Percentiles rank a stretch among this genome's conserved stretches.
Conservation (phyloP, 2,797 vertebrate genomes). For the Brotula barbata region DNA sequence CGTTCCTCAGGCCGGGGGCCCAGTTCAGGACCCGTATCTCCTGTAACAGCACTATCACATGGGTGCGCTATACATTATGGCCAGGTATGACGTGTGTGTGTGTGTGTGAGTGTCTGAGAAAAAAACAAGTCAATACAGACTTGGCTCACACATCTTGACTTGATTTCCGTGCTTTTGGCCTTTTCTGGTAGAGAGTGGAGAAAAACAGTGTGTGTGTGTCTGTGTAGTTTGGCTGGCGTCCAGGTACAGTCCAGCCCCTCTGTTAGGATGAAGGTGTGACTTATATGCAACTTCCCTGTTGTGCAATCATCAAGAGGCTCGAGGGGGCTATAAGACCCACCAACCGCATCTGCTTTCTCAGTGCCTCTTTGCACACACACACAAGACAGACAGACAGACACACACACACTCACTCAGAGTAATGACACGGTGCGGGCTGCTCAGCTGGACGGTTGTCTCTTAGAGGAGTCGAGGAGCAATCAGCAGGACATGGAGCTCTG, state of each 20-base stretch:
- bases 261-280: slow-evolving; percentile 59
- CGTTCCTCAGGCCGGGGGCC: slow-evolving; percentile 34
- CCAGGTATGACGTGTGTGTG: slow-evolving; percentile 13
- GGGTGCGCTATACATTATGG: background rate
- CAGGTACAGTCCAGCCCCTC: slow-evolving; percentile 64
- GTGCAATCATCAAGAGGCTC: slow-evolving; percentile 64
- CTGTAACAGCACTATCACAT: slow-evolving; percentile 28
- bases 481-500: slow-evolving; percentile 59
- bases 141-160: slow-evolving; percentile 66
- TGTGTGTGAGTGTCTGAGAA: background rate
- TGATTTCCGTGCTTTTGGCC: slow-evolving; percentile 44
- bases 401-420: slow-evolving; percentile 23
- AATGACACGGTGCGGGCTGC: slow-evolving; percentile 32
- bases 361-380: slow-evolving; percentile 44
- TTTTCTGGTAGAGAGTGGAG: slow-evolving; percentile 15
- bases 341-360: slow-evolving; percentile 68
- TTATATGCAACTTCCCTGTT: slow-evolving; percentile 61
- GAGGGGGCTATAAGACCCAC: slow-evolving; percentile 71
- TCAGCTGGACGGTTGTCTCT: slow-evolving; percentile 38
- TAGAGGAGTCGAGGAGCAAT: slow-evolving; percentile 37
- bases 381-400: slow-evolving; percentile 25
- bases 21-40: slow-evolving; percentile 1
- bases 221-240: slow-evolving; percentile 53
- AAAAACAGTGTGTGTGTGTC: slow-evolving; percentile 4
- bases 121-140: slow-evolving; percentile 11